These are phyloP conservation scores for Phylloscopus trochiloides DNA, from an alignment of 2,113 vertebrate genomes.

Conservation along the genomic window DNA sequence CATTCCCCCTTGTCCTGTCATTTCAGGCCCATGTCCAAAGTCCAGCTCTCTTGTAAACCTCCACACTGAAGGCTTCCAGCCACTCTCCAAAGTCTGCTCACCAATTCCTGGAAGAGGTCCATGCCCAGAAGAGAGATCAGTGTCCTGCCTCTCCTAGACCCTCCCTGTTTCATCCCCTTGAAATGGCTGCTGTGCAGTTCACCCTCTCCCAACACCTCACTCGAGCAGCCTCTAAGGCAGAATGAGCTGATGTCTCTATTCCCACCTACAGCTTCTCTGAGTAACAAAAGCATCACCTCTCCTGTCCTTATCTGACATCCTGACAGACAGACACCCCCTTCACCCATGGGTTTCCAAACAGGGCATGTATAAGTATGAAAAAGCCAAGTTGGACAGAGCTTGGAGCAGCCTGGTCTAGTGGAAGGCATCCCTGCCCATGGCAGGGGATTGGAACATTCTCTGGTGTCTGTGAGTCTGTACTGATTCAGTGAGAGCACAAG, in stretches of 20 bases:
- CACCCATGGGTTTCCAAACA: background rate
- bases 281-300: background rate
- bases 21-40: background rate
- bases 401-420: background rate
- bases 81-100: background rate
- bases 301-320: background rate
- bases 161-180: too few relatives aligned
- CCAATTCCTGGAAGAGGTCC: background rate
- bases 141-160: background rate
- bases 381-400: background rate
- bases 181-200: background rate
- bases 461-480: background rate
- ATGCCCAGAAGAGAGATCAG: background rate
- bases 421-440: background rate
- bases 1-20: background rate
- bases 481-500: background rate
- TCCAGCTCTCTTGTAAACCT: background rate
- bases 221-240: accelerated
- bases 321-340: background rate
- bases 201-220: background rate
- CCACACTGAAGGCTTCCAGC: background rate
- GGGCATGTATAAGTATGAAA: accelerated
- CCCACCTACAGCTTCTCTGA: background rate
- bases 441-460: background rate
- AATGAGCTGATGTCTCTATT: background rate